Conservation (phyloP, 1,140 invertebrate species). For the Cotesia typhae region DNA sequence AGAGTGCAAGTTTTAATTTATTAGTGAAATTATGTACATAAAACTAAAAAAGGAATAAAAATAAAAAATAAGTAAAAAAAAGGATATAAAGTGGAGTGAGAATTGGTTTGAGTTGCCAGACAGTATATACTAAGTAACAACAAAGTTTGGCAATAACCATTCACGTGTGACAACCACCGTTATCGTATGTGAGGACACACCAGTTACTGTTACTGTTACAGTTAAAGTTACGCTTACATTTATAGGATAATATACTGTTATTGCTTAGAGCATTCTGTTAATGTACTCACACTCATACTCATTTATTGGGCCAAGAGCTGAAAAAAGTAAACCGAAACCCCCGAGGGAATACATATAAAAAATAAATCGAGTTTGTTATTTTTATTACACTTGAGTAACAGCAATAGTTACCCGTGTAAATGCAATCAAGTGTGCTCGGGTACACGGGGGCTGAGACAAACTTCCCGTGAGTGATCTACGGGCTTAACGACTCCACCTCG, state of each 20-base stretch:
- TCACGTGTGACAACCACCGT: slow-evolving; percentile 5
- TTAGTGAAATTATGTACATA: background rate
- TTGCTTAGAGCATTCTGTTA: background rate
- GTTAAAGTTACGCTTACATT: background rate
- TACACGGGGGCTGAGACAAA: background rate
- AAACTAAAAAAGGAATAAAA: background rate
- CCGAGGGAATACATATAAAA: too few species aligned
- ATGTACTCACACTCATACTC: too few species aligned
- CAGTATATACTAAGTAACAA: background rate
- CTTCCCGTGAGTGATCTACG: slow-evolving; percentile 2
- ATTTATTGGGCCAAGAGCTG: too few species aligned
- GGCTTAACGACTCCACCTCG: background rate
- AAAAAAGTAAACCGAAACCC: too few species aligned
- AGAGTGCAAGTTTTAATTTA: too few species aligned
- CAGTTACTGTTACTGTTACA: background rate
- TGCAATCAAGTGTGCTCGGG: slow-evolving; percentile 3
- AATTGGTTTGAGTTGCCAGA: slow-evolving; percentile 5
- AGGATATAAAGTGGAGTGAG: slow-evolving; percentile 6
- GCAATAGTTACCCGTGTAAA: background rate
- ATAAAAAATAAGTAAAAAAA: background rate
- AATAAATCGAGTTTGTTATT: too few species aligned
- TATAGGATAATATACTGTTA: background rate
- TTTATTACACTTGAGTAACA: too few species aligned
- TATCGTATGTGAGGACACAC: slow-evolving; percentile 12
- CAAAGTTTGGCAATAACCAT: slow-evolving; percentile 18